phyloP scores from a whole-genome alignment of 1,140 invertebrate genomes.

The Papilio machaon region DNA sequence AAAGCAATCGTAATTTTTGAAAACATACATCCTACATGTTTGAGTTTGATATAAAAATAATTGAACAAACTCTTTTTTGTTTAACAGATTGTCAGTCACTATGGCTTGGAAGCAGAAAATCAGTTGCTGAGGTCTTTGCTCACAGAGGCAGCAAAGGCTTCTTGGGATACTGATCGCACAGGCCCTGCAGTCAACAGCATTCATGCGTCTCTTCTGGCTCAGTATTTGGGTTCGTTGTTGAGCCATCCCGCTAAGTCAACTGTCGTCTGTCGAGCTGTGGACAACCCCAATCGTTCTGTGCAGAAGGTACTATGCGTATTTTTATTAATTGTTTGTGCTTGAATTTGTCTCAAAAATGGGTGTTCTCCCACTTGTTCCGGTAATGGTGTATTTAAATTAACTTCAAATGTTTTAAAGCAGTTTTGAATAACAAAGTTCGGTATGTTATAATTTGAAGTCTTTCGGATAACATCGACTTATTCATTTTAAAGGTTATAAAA shows the following conservation, averaged over 20 bases:
- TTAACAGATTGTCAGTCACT: conserved; percentile 68
- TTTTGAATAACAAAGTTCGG: not conserved
- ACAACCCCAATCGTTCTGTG: conserved; percentile 66
- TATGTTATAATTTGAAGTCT: conserved; percentile 7
- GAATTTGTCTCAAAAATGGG: not conserved
- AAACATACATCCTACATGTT: not conserved
- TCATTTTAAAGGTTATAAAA: not conserved
- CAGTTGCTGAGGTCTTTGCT: conserved; percentile 74
- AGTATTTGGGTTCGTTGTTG: conserved; percentile 67
- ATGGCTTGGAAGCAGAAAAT: conserved; percentile 79
- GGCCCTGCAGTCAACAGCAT: conserved; percentile 60
- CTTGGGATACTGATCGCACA: conserved; percentile 71
- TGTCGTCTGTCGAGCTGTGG: conserved; percentile 74
- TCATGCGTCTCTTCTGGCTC: conserved; percentile 70
- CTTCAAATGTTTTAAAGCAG: not conserved
- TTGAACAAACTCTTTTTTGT: conserved; percentile 38
- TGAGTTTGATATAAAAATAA: not conserved
- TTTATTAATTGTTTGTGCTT: not conserved
- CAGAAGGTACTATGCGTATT: conserved; percentile 69
- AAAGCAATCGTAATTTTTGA: not conserved
- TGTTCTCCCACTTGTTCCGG: not conserved
- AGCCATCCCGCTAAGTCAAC: conserved; percentile 77
- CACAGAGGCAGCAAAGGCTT: conserved; percentile 70
- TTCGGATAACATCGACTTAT: conserved; percentile 11
- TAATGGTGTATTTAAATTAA: conserved; percentile 1